Conservation (phyloP, 2,113 vertebrate genomes). For the Psittacula cyanocephala region DNA sequence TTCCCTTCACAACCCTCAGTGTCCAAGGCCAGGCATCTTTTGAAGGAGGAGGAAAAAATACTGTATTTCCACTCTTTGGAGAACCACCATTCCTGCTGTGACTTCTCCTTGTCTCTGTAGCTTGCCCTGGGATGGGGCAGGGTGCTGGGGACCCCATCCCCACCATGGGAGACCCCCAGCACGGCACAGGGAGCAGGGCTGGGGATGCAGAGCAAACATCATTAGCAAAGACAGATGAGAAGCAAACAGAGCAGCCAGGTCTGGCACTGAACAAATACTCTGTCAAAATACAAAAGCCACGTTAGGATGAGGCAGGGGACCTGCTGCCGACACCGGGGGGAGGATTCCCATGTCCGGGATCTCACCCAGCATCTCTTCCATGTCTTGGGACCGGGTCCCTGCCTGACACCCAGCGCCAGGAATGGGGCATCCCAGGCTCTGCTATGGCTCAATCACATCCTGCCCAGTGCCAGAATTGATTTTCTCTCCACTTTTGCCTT, state of each 20-base stretch:
- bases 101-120: neutral
- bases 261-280: conserved; percentile 60
- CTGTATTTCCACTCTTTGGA: neutral
- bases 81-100: neutral
- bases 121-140: neutral
- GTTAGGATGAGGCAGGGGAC: neutral
- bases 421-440: neutral
- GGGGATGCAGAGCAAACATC: conserved; percentile 60
- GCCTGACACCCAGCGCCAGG: rapidly evolving
- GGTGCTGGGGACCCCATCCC: neutral
- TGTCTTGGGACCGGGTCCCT: neutral
- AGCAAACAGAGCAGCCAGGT: conserved; percentile 67
- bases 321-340: rapidly evolving
- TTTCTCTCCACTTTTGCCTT: neutral
- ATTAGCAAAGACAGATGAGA: conserved; percentile 68
- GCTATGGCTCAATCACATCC: neutral
- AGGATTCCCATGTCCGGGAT: neutral
- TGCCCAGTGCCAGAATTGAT: rapidly evolving
- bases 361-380: neutral
- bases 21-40: neutral
- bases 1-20: neutral
- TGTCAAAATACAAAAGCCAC: neutral
- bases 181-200: neutral
- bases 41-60: neutral
- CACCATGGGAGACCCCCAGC: neutral